Conservation (phyloP, 1,140 invertebrate species). For the Pollicipes pollicipes region DNA sequence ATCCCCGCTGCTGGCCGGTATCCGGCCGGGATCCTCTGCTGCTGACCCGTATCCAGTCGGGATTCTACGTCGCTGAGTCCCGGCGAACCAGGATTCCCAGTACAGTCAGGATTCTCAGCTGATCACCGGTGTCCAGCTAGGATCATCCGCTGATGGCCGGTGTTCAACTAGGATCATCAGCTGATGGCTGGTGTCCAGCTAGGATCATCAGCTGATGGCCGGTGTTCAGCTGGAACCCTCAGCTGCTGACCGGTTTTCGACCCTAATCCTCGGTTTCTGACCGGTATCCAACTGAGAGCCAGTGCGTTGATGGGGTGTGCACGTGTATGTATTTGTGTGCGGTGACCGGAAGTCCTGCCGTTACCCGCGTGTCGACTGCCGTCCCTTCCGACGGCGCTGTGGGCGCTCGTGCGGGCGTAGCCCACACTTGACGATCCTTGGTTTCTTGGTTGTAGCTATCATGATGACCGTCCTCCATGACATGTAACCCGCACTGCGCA, state of each 20-base stretch:
- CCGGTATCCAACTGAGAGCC: not conserved
- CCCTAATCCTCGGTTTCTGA: no score
- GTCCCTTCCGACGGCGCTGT: not conserved
- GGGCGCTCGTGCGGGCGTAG: not conserved
- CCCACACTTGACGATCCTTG: not conserved
- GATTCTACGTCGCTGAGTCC: no score
- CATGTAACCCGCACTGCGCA: not conserved
- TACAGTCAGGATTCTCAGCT: no score
- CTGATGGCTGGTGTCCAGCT: no score
- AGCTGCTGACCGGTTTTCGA: slow-evolving; percentile 4
- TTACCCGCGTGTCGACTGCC: not conserved
- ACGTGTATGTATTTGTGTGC: not conserved
- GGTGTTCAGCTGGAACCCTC: no score
- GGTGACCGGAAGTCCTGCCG: not conserved
- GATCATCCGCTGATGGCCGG: no score
- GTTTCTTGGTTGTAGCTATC: not conserved
- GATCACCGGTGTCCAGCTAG: no score
- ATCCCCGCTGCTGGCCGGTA: not conserved
- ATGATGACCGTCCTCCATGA: not conserved
- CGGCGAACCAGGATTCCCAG: no score
- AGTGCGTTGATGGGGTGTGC: not conserved
- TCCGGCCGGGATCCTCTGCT: no score
- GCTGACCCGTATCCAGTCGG: no score
- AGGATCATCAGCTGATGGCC: no score
- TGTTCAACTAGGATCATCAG: no score